Evolutionary conservation across 2,888 invertebrate genomes (phyloP).

Genomic region (Tromatobia lineatoria): DNA sequence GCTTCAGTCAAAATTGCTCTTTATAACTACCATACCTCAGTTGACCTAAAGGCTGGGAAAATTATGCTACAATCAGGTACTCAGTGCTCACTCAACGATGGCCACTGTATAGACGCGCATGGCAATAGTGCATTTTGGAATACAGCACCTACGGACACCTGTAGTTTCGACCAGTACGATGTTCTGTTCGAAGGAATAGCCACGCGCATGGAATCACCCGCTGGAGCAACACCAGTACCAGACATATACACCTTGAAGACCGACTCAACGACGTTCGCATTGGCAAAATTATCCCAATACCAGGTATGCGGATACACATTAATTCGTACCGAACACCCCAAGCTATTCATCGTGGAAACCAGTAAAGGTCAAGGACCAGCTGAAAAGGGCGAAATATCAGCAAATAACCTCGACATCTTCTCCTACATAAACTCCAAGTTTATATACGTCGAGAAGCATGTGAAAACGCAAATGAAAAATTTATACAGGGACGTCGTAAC

Average conservation of each 20-base stretch:
- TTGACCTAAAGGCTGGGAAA: slow-evolving; percentile 24
- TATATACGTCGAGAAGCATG: slow-evolving; percentile 70
- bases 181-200: slow-evolving; percentile 53
- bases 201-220: slow-evolving; percentile 2
- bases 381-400: slow-evolving; percentile 2
- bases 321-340: slow-evolving; percentile 61
- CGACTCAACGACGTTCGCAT: slow-evolving; percentile 51
- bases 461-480: slow-evolving; percentile 64
- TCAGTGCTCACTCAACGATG: slow-evolving; percentile 42
- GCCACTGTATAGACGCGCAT: slow-evolving; percentile 44
- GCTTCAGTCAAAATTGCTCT: too few species aligned
- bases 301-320: slow-evolving; percentile 54
- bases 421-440: too few species aligned
- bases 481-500: slow-evolving; percentile 69
- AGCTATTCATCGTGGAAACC: slow-evolving; percentile 52
- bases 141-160: slow-evolving; percentile 26
- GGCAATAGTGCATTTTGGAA: slow-evolving; percentile 57
- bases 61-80: slow-evolving; percentile 33
- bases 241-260: slow-evolving; percentile 44
- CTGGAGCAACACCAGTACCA: neutral
- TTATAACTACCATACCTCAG: slow-evolving; percentile 33
- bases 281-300: slow-evolving; percentile 28
- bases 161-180: slow-evolving; percentile 49
- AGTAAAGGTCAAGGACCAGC: slow-evolving; percentile 14
- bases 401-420: slow-evolving; percentile 42